Percentiles rank a stretch among this genome's conserved stretches.
These are phyloP conservation scores for Micronycteris hirsuta DNA, from an alignment of 2,113 vertebrate species.

Conservation along the genomic window DNA sequence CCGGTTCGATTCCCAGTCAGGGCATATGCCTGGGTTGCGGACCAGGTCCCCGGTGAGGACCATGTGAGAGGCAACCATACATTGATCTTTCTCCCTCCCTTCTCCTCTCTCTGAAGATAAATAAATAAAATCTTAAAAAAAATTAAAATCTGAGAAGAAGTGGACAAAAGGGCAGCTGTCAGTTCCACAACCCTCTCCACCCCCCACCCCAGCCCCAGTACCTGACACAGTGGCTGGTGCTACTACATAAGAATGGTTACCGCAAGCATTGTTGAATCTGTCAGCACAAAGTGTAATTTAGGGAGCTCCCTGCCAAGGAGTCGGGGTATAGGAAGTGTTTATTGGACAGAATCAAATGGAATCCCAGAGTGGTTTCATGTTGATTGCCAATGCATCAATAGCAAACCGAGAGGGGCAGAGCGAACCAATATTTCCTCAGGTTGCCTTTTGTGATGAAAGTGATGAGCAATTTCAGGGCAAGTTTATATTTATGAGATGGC, in stretches of 20 bases:
- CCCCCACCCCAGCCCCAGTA: too few relatives aligned
- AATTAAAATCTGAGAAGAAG: background rate
- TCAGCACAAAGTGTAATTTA: background rate
- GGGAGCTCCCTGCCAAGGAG: background rate
- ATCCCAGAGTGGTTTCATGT: background rate
- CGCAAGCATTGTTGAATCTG: background rate
- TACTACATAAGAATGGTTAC: background rate
- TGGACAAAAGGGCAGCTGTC: background rate
- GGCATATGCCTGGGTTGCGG: too few relatives aligned
- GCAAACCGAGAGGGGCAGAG: background rate
- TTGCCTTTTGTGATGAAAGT: background rate
- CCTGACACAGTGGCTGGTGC: too few relatives aligned
- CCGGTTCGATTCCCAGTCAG: too few relatives aligned
- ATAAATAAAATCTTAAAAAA: too few relatives aligned
- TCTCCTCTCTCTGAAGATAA: too few relatives aligned
- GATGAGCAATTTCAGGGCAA: background rate
- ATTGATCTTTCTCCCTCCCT: too few relatives aligned
- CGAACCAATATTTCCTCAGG: too few relatives aligned
- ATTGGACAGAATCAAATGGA: background rate
- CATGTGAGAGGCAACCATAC: too few relatives aligned
- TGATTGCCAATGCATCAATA: background rate
- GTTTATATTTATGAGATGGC: background rate
- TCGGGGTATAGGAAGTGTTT: background rate
- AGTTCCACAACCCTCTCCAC: background rate
- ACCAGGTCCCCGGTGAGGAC: too few relatives aligned